These are phyloP conservation scores for Anisognathus igniventris DNA, from an alignment of 2,797 vertebrate species.

Conservation along the genomic window DNA sequence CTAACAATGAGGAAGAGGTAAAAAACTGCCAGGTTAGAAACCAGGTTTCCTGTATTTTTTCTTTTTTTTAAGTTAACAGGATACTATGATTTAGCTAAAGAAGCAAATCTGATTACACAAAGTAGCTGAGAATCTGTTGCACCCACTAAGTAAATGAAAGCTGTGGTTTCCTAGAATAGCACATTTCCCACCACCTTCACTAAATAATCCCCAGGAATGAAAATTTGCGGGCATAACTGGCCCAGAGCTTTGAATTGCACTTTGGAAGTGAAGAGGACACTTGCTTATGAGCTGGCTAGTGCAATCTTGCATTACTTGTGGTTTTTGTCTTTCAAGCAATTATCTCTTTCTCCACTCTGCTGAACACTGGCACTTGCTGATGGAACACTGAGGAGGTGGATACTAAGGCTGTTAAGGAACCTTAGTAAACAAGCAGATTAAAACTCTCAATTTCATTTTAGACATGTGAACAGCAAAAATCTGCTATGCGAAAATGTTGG, in stretches of 20 bases:
- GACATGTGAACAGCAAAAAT: not conserved
- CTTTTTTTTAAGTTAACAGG: not conserved
- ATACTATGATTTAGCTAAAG: constrained; percentile 22
- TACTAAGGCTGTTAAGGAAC: not conserved
- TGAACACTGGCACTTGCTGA: not conserved
- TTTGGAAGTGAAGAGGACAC: not conserved
- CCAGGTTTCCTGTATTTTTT: not conserved
- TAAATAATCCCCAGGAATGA: not conserved
- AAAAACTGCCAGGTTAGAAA: not conserved
- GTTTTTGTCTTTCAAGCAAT: not conserved
- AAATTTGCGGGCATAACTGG: not conserved
- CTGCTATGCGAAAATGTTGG: not conserved
- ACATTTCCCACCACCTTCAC: not conserved
- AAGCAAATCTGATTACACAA: constrained; percentile 28
- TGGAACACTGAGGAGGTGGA: not conserved
- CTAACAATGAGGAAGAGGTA: not conserved
- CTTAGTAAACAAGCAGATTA: not conserved
- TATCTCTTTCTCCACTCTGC: not conserved
- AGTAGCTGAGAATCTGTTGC: not conserved
- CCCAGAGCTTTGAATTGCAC: not conserved
- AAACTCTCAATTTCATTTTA: not conserved
- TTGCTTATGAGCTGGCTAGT: not conserved
- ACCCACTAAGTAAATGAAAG: not conserved
- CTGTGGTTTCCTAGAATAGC: not conserved
- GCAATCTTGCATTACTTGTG: not conserved